These are phyloP conservation scores for Ceyx cyanopectus DNA, from an alignment of 2,113 vertebrate genomes.

Conservation along the genomic window DNA sequence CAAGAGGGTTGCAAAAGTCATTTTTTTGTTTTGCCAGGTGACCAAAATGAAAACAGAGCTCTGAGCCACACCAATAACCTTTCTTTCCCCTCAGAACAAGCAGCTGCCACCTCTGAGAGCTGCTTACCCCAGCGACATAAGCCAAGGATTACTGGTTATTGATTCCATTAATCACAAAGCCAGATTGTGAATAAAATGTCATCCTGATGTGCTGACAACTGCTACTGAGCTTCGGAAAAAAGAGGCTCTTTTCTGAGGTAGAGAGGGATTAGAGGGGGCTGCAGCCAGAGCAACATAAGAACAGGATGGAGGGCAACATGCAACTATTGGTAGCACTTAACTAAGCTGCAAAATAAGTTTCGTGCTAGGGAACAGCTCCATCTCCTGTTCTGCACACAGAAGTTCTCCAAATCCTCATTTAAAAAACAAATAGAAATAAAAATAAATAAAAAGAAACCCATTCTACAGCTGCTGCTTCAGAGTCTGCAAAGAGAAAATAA, in stretches of 20 bases:
- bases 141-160: background rate
- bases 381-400: conserved; percentile 69
- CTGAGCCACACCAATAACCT: background rate
- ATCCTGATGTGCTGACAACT: background rate
- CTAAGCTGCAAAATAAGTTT: background rate
- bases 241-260: background rate
- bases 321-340: background rate
- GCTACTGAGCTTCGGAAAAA: background rate
- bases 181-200: background rate
- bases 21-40: background rate
- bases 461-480: background rate
- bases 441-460: background rate
- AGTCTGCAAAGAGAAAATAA: background rate
- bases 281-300: background rate
- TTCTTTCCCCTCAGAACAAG: background rate
- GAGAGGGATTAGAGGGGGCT: background rate
- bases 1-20: background rate
- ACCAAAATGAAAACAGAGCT: background rate
- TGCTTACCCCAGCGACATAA: background rate
- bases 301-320: background rate
- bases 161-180: background rate
- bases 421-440: background rate
- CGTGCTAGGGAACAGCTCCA: conserved; percentile 76
- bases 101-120: background rate
- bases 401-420: background rate